Evolutionary conservation across 37 sponge, comb jelly and placozoan genomes (phyloP).

Genomic region (Beroe ovata): DNA sequence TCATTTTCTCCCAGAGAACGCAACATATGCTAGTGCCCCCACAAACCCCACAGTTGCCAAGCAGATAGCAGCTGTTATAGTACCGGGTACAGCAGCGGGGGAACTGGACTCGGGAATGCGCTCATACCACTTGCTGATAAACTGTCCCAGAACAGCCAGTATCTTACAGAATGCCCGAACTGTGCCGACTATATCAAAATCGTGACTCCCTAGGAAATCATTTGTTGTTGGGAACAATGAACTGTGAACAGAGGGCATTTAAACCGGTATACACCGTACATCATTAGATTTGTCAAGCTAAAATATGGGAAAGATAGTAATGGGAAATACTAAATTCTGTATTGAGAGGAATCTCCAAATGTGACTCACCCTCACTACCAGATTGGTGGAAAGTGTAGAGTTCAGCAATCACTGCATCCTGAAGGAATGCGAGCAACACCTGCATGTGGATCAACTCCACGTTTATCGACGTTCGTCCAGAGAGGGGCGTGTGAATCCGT

Average conservation of each 20-base stretch:
- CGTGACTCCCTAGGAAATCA: neutral
- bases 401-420: constrained; percentile 10
- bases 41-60: too few relatives aligned
- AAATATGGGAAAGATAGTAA: too few relatives aligned
- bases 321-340: too few relatives aligned
- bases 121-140: constrained; percentile 48
- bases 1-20: too few relatives aligned
- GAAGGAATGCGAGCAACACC: constrained; percentile 15
- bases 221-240: too few relatives aligned
- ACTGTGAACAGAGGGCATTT: too few relatives aligned
- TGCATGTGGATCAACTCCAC: constrained; percentile 67
- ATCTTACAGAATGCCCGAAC: constrained; percentile 44
- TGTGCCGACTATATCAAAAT: constrained; percentile 23
- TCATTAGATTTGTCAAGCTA: too few relatives aligned
- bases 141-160: constrained; percentile 19
- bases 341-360: too few relatives aligned
- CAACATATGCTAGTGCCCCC: too few relatives aligned
- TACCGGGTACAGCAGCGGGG: neutral
- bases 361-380: neutral
- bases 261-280: too few relatives aligned
- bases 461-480: constrained; percentile 3
- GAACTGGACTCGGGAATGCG: neutral
- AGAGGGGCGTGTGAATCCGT: constrained; percentile 14
- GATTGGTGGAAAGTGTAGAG: constrained; percentile 13
- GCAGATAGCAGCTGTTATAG: neutral